Evolutionary conservation across 2,888 invertebrate species (phyloP).

Genomic region (Acronicta psi): DNA sequence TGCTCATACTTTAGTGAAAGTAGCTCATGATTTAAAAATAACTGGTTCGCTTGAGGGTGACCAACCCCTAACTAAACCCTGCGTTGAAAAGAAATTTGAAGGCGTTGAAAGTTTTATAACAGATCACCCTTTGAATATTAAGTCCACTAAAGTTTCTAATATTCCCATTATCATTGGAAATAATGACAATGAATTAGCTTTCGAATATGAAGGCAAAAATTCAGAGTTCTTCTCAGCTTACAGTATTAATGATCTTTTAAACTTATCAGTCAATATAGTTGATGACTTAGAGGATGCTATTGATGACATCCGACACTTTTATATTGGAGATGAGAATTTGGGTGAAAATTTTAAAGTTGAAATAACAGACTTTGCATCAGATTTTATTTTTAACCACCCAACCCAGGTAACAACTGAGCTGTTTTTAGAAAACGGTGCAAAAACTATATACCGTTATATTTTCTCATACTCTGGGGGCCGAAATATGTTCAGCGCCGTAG

Average conservation of each 20-base stretch:
- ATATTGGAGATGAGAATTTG: slow-evolving; percentile 31
- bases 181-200: slow-evolving; percentile 24
- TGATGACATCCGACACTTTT: slow-evolving; percentile 21
- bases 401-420: slow-evolving; percentile 29
- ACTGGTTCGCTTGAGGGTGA: not conserved
- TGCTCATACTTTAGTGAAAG: not conserved
- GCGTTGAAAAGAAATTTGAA: slow-evolving; percentile 25
- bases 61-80: slow-evolving; percentile 14
- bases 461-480: slow-evolving; percentile 29
- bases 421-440: slow-evolving; percentile 21
- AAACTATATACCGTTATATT: slow-evolving; percentile 29
- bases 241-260: slow-evolving; percentile 10
- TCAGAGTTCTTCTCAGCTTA: slow-evolving; percentile 11
- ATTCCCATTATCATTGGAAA: slow-evolving; percentile 29
- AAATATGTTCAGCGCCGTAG: not conserved
- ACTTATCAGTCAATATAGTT: slow-evolving; percentile 12
- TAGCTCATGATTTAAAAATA: slow-evolving; percentile 18
- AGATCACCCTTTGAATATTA: slow-evolving; percentile 22
- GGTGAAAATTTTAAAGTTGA: slow-evolving; percentile 1
- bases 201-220: not conserved
- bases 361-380: slow-evolving; percentile 26
- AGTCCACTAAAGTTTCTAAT: slow-evolving; percentile 16
- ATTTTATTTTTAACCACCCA: slow-evolving; percentile 36
- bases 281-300: slow-evolving; percentile 23
- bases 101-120: slow-evolving; percentile 33